Evolutionary conservation across 2,888 invertebrate species (phyloP).

Genomic region (Timandra comae): DNA sequence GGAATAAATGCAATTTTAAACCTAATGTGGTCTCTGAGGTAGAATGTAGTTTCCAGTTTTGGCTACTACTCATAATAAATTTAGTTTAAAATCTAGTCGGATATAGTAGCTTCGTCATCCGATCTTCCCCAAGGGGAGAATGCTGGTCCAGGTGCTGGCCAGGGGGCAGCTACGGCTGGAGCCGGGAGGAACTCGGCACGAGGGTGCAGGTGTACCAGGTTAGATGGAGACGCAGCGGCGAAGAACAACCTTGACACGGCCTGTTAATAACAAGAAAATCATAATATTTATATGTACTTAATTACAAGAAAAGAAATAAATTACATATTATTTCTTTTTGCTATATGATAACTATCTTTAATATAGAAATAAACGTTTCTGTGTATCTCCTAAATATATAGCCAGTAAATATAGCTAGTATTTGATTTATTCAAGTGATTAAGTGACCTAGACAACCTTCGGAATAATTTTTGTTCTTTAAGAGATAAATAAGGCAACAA

Average conservation of each 20-base stretch:
- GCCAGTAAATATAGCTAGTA: no score
- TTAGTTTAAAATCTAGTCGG: constrained; percentile 48
- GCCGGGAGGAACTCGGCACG: constrained; percentile 58
- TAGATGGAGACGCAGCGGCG: constrained; percentile 52
- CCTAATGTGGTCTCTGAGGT: constrained; percentile 3
- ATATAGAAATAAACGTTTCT: no score
- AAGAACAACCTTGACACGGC: constrained; percentile 61
- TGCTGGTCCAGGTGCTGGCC: constrained; percentile 60
- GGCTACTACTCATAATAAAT: background rate
- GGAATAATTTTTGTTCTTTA: no score
- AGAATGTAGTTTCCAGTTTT: background rate
- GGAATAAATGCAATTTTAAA: no score
- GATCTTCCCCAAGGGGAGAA: constrained; percentile 66
- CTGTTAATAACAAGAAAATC: constrained; percentile 27
- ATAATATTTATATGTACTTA: background rate
- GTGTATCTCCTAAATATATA: no score
- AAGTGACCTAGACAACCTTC: no score
- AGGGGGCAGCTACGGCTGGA: constrained; percentile 53
- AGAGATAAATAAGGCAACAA: no score
- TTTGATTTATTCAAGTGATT: background rate
- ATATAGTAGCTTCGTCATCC: constrained; percentile 58
- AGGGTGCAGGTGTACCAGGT: constrained; percentile 64
- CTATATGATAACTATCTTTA: no score
- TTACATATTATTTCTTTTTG: no score
- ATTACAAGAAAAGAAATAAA: no score